Conservation (phyloP, 2,888 invertebrate species). For the Pyrrhia umbra region DNA sequence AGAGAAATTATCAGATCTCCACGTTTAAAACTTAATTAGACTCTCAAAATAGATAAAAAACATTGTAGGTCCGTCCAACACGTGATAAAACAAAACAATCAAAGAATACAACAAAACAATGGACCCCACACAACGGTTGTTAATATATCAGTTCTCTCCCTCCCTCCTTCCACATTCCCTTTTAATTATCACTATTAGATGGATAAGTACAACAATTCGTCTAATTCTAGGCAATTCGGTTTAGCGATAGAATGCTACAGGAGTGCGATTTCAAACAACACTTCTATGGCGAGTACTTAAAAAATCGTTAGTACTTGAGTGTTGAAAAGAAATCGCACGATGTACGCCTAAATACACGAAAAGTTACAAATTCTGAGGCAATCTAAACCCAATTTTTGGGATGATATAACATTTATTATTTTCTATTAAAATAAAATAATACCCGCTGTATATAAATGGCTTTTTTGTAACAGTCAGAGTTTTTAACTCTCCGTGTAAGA, state of each 20-base stretch:
- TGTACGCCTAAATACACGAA: conserved; percentile 36
- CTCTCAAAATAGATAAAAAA: conserved; percentile 72
- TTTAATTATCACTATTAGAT: conserved; percentile 80
- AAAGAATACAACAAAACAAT: conserved; percentile 45
- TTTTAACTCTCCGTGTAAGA: conserved; percentile 54
- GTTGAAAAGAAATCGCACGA: conserved; percentile 27
- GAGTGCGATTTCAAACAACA: conserved; percentile 42
- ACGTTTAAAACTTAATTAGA: conserved; percentile 75
- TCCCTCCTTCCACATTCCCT: conserved; percentile 80
- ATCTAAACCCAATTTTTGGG: conserved; percentile 11
- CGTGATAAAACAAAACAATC: conserved; percentile 35
- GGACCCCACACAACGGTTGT: conserved; percentile 74
- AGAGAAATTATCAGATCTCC: conserved; percentile 63
- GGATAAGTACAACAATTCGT: conserved; percentile 88
- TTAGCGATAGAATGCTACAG: conserved; percentile 65
- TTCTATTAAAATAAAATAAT: conserved; percentile 39
- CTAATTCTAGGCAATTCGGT: conserved; percentile 87
- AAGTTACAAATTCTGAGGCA: conserved; percentile 53
- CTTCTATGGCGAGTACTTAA: conserved; percentile 31
- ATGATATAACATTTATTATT: conserved; percentile 18
- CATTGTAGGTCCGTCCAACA: conserved; percentile 53
- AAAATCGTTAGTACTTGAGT: conserved; percentile 34
- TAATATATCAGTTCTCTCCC: conserved; percentile 69
- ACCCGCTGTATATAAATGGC: conserved; percentile 47
- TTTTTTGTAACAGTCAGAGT: conserved; percentile 39